Evolutionary conservation across 92 coral and sea anemone species (phyloP), one percentile per base, ranked within the genome.

Genomic region (Porites divaricata): DNA sequence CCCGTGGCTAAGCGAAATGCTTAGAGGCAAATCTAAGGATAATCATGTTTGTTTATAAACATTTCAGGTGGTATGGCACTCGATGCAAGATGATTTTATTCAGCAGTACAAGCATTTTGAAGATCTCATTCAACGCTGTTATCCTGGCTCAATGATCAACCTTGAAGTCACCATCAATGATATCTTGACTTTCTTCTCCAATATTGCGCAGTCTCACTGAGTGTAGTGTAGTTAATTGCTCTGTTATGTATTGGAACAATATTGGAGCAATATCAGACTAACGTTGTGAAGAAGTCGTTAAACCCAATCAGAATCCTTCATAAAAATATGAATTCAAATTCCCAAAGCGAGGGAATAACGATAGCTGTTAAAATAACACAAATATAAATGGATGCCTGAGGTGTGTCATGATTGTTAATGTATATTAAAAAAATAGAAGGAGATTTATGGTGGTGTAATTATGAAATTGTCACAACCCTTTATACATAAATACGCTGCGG

Each of bases 111-210:
- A 97, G 88, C 91, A 95, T 66, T 90, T 97, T 70, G 99, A 93
- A 69, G 99, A 97, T 67, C 93, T 97, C 20, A 95, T 97, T 80
- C 89, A 91, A 80, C 96, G 98, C n/a, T 97, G 99, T 72, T 97
- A 95, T 63, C 98, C 99, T 14, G 99, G 97, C 4, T 97, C 99
- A 9, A 91, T 91, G 99, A 97, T 97, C 61, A 93, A 93, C 19
- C 76, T 97, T 20, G 99, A 97, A 80, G 95, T 95, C 59, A 93
- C 94, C 35, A 97, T 95, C 45, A 89, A 97, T 4, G 98, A 92
- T 62, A 86, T 97, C 48, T 81, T 97, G 64, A 56, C 84, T 52
- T 93, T 76, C 82, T 97, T 97, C 89, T 97, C 99, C 1, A 95
- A 88, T 78, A 97, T 97, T 65, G 99, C 99, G 49, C 94, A 93